A percentile compares a stretch with the other conserved stretches of the same genome.
Evolutionary conservation across 37 sponge, comb jelly and placozoan genomes (phyloP).

Genomic region (Halichondria panicea): DNA sequence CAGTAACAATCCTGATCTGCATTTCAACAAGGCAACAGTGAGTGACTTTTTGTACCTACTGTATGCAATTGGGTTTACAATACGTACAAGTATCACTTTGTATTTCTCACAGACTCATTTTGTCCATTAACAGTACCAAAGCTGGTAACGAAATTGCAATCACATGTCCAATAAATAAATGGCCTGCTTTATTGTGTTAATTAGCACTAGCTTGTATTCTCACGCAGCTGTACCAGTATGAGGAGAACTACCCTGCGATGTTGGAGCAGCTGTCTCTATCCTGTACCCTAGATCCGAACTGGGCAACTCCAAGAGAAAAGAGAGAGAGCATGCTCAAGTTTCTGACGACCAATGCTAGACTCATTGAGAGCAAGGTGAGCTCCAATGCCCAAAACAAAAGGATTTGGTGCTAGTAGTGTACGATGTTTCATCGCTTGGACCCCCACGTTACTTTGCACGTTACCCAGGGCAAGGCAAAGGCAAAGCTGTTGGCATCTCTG

Average conservation of each 20-base stretch:
- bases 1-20: conserved; percentile 69
- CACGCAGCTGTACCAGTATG: conserved; percentile 56
- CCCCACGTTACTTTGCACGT: neutral
- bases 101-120: no score
- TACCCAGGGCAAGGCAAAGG: conserved; percentile 73
- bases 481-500: conserved; percentile 36
- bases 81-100: no score
- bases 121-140: no score
- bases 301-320: conserved; percentile 44
- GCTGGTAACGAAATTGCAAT: no score
- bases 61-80: no score
- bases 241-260: conserved; percentile 54
- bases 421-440: neutral
- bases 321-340: neutral
- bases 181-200: no score
- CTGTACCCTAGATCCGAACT: conserved; percentile 60
- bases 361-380: conserved; percentile 50
- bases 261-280: conserved; percentile 41
- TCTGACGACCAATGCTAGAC: conserved; percentile 29
- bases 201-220: neutral
- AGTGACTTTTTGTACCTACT: no score
- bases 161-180: no score
- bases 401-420: neutral
- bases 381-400: no score
- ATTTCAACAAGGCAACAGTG: conserved; percentile 80